Evolutionary conservation across 2,797 vertebrate genomes (phyloP), one percentile per base, ranked within the genome.

Genomic region (Epinephelus coioides): DNA sequence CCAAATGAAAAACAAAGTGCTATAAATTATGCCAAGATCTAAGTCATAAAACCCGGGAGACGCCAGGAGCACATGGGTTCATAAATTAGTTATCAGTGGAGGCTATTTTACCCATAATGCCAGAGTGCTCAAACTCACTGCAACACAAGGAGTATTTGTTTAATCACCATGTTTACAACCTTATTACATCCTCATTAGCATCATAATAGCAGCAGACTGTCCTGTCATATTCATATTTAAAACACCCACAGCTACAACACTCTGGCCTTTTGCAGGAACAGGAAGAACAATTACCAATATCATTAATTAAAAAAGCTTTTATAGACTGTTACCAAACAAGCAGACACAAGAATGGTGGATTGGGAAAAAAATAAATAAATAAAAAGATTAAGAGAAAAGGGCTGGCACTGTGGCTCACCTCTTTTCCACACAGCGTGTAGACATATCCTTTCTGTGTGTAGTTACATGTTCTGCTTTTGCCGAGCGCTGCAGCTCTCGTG

Each of bases 1-100:
- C 59, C 66, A 25, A 78, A 84, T 84, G 23, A 89, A 79, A 91
- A 83, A 87, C 78, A 80, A 86, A 10, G 59, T 40, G 9, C 50
- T 12, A 61, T 86, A 73, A 87, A 88, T 91, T 71, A 81, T 73
- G 43, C 68, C 79, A 77, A 82, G n/a, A 69, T 75, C 40, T 3
- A 43, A 63, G 74, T 81, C 69, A 78, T 78, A 79, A 90, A 87
- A 83, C 50, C 34, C 50, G 50, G 11, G 23, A 34, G 56, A 83
- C 65, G 65, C 56, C 50, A 75, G 55, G 34, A 25, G 40, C 55
- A 56, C 43, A 76, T 54, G 19, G 50, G 27, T 70, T 70, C 55
- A 80, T 85, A 80, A 74, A 86, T 87, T 54, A 77, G 53, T 47
- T 60, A 75, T 76, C 19, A 76, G 51, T 25, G 18, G 40, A 69